Evolutionary conservation across 2,888 invertebrate genomes (phyloP).

Genomic region (Lymantria monacha): DNA sequence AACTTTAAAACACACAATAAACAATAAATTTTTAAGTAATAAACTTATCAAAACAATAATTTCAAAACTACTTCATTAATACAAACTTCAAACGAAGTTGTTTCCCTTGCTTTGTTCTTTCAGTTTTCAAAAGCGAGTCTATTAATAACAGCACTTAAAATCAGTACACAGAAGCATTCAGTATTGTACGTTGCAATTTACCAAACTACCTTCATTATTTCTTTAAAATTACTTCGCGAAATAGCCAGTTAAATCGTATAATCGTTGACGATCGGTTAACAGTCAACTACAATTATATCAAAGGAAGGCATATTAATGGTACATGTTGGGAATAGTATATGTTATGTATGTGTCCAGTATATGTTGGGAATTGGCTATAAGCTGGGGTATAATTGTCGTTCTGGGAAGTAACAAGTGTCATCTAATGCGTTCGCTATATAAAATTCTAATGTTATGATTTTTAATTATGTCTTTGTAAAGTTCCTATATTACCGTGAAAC

Average conservation of each 20-base stretch:
- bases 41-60: conserved; percentile 12
- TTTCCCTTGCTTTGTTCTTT: conserved; percentile 4
- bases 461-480: too few species aligned
- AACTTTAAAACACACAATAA: too few species aligned
- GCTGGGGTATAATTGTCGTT: conserved; percentile 49
- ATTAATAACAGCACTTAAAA: conserved; percentile 12
- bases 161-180: conserved; percentile 4
- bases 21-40: neutral
- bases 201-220: conserved; percentile 31
- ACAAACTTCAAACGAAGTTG: conserved; percentile 13
- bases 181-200: conserved; percentile 16
- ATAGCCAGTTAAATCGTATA: conserved; percentile 42
- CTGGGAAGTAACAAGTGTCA: conserved; percentile 60
- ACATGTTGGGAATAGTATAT: conserved; percentile 64
- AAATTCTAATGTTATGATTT: neutral
- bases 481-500: too few species aligned
- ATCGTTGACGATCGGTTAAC: conserved; percentile 46
- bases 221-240: conserved; percentile 16
- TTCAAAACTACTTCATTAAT: conserved; percentile 9
- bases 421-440: neutral
- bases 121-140: conserved; percentile 18
- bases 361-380: conserved; percentile 64
- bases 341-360: too few species aligned
- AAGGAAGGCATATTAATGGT: conserved; percentile 57
- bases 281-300: conserved; percentile 43